Base-by-base conservation (phyloP, 2,113 vertebrate genomes). In the Silurus asotus region DNA sequence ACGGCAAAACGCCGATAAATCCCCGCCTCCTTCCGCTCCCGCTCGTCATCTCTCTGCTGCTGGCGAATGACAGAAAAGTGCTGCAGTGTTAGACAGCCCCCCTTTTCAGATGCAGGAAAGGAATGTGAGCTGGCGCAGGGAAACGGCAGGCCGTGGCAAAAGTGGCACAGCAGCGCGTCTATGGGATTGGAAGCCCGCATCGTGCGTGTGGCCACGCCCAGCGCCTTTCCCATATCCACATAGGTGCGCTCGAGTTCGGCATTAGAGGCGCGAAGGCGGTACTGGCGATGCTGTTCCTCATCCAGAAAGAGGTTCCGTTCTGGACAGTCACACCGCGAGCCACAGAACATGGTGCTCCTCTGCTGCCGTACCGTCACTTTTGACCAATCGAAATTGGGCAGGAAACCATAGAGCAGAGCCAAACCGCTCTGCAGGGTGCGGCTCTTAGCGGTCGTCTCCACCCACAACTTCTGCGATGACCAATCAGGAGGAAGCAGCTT, bases 391-490 rank as follows among this genome's bases (percentile, higher is more conserved):
- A 99, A 99, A 61, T 95, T 95, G 0, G 97, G 97, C 61, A 98
- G 72, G 20, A 99, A 95, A 48, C 96, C 93, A 1, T 97, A 98
- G 0, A 99, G 96, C 89, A 99, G 92, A 0, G 97, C 96, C 92
- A 99, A 88, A 0, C 96, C 97, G 0, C 97, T 99, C 92, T 99
- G 98, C 14, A 99, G 93, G 0, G 98, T 99, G 70, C 98, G 95
- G 90, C 96, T 98, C 25, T 97, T 98, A 20, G 97, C 96, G 0
- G 98, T 99, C 61, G 96, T 97, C 94, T 99, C 98, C 28, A 99
- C 37, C 93, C 97, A 97, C 53, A 99, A 91, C 83, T 99, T 96
- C n/a, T 94, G 95, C 1, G 94, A 84, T 1, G 94, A 91, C 97
- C 97, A 99, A 83, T 96, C 92, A 0, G 86, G 72, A 0, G 93